A percentile compares a stretch with the other conserved stretches of the same genome.
Evolutionary conservation across 2,888 invertebrate genomes (phyloP).

Genomic region (Orthosia gothica): DNA sequence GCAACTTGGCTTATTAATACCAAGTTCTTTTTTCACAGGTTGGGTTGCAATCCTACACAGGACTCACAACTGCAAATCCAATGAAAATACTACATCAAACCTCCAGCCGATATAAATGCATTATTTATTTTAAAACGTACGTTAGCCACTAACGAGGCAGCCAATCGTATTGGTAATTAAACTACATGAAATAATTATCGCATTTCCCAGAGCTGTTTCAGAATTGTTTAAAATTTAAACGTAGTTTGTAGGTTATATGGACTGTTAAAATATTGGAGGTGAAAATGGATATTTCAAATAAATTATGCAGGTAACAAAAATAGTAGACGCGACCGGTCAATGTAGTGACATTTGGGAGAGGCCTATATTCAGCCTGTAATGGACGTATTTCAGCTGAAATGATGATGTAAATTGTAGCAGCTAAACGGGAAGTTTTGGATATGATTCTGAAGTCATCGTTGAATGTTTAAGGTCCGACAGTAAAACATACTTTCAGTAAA

Average conservation of each 20-base stretch:
- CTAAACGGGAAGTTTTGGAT: not conserved
- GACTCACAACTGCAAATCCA: too few species aligned
- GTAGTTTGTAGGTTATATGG: not conserved
- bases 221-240: conserved; percentile 33
- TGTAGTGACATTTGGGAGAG: too few species aligned
- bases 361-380: too few species aligned
- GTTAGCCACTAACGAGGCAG: conserved; percentile 50
- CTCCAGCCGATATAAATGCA: conserved; percentile 19
- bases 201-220: conserved; percentile 7
- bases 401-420: too few species aligned
- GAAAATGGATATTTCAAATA: conserved; percentile 21
- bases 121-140: conserved; percentile 57
- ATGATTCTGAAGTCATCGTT: not conserved
- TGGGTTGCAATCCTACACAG: too few species aligned
- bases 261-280: conserved; percentile 7
- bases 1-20: too few species aligned
- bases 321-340: too few species aligned
- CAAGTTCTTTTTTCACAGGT: too few species aligned
- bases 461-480: not conserved
- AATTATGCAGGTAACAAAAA: not conserved
- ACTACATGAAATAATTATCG: conserved; percentile 55
- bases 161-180: conserved; percentile 54
- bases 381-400: too few species aligned
- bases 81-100: conserved; percentile 5
- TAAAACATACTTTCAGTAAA: too few species aligned